Percentiles rank a stretch among this genome's conserved stretches.
These are phyloP conservation scores for Salvator merianae DNA, from an alignment of 2,113 vertebrate species.

Conservation along the genomic window DNA sequence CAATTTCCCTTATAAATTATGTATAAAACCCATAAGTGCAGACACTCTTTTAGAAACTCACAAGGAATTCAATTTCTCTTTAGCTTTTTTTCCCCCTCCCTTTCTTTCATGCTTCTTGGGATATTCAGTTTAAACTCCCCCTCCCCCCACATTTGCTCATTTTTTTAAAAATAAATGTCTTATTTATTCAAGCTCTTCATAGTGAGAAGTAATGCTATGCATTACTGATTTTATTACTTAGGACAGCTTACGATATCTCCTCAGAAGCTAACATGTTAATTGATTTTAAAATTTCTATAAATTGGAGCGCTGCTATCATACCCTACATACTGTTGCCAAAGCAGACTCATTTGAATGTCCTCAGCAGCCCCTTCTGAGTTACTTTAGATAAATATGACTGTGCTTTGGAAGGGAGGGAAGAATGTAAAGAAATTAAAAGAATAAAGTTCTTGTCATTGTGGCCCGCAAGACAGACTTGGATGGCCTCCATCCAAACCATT, in stretches of 20 bases:
- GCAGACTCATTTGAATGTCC: conserved; percentile 7
- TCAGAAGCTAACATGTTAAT: conserved; percentile 73
- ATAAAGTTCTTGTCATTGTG: conserved; percentile 9
- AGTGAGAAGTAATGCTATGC: conserved; percentile 74
- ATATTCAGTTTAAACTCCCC: conserved; percentile 78
- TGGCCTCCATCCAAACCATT: too few relatives aligned
- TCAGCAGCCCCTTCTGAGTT: neutral
- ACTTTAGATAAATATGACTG: neutral
- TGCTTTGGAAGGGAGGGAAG: neutral
- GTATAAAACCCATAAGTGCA: conserved; percentile 73
- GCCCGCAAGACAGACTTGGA: too few relatives aligned
- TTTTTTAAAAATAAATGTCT: conserved; percentile 80
- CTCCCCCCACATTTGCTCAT: conserved; percentile 54
- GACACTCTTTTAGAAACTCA: conserved; percentile 67
- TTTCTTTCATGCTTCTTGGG: conserved; percentile 75
- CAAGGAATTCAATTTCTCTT: conserved; percentile 78
- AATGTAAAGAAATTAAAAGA: neutral
- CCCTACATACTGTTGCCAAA: conserved; percentile 35
- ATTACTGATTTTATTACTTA: conserved; percentile 80
- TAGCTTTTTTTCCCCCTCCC: conserved; percentile 60
- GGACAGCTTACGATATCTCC: conserved; percentile 75
- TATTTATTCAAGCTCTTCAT: conserved; percentile 80
- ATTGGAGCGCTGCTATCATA: conserved; percentile 56
- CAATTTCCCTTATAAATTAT: conserved; percentile 83
- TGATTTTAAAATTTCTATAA: conserved; percentile 76